phyloP scores from a whole-genome alignment of 1,140 invertebrate genomes.

The Euura lappo region DNA sequence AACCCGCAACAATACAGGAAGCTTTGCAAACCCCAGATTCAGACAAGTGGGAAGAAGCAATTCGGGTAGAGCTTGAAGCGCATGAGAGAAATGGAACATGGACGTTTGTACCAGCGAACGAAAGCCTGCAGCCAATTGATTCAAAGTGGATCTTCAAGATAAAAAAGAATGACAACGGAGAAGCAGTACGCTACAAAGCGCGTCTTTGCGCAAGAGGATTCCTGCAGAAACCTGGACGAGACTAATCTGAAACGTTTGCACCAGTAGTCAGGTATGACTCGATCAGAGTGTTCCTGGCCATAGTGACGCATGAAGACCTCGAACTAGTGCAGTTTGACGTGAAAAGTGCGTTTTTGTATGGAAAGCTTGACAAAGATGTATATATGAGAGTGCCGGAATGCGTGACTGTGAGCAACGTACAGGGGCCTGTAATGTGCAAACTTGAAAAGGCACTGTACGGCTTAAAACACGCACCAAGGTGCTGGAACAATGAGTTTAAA shows the following conservation, averaged over 20 bases:
- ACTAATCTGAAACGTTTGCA: slow-evolving; percentile 31
- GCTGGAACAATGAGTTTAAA: slow-evolving; percentile 42
- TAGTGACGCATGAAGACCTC: slow-evolving; percentile 22
- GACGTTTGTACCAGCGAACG: slow-evolving; percentile 31
- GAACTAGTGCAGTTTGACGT: slow-evolving; percentile 49
- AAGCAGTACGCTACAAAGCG: not conserved
- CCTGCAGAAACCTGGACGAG: slow-evolving; percentile 26
- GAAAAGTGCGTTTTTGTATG: slow-evolving; percentile 48
- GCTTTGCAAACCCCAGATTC: slow-evolving; percentile 27
- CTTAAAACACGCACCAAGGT: slow-evolving; percentile 49
- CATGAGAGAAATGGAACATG: slow-evolving; percentile 33
- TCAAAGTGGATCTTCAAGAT: slow-evolving; percentile 9
- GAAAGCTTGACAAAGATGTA: slow-evolving; percentile 43
- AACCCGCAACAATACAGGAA: slow-evolving; percentile 22
- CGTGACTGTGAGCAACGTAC: slow-evolving; percentile 12
- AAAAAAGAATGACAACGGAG: slow-evolving; percentile 20
- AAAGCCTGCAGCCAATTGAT: slow-evolving; percentile 18
- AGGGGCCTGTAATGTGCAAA: slow-evolving; percentile 25
- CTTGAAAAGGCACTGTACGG: slow-evolving; percentile 25
- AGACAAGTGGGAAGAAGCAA: slow-evolving; percentile 30
- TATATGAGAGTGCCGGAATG: slow-evolving; percentile 43
- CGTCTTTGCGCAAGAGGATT: slow-evolving; percentile 3
- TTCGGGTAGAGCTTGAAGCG: slow-evolving; percentile 36
- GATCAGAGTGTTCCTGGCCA: slow-evolving; percentile 23
- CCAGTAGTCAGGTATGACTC: slow-evolving; percentile 1